Conservation (phyloP, 2,113 vertebrate species). For the Gopherus flavomarginatus region DNA sequence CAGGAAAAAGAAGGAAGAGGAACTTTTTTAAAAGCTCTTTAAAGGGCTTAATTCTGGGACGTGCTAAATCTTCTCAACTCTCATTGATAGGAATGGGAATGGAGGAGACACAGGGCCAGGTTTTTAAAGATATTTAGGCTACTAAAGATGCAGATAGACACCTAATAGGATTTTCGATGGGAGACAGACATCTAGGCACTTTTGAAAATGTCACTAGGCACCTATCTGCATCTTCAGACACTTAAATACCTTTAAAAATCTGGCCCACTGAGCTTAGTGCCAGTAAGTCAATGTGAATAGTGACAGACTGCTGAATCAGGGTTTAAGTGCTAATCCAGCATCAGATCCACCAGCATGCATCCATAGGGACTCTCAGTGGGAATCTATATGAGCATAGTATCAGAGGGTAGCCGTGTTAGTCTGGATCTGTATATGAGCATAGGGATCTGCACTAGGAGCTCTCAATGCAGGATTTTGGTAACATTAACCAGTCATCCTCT, state of each 20-base stretch:
- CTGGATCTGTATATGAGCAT: background rate
- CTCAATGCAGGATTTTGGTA: background rate
- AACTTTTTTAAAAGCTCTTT: background rate
- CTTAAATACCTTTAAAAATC: background rate
- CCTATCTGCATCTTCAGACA: background rate
- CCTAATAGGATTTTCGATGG: background rate
- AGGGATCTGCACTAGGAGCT: background rate
- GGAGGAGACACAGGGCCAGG: background rate
- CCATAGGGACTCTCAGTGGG: background rate
- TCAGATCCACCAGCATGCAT: background rate
- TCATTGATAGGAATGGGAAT: background rate
- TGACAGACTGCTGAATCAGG: background rate
- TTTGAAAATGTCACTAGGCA: background rate
- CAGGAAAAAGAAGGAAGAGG: background rate
- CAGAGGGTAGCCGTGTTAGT: too few species aligned
- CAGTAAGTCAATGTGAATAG: background rate
- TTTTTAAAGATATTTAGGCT: background rate
- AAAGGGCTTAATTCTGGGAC: background rate
- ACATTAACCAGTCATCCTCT: background rate
- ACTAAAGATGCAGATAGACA: background rate
- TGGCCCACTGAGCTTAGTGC: background rate
- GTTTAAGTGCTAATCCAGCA: background rate
- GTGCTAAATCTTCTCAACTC: background rate
- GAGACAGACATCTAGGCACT: background rate
- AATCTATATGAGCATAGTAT: background rate